Base-by-base conservation (phyloP, 1,140 invertebrate genomes). In the Ceratitis capitata region DNA sequence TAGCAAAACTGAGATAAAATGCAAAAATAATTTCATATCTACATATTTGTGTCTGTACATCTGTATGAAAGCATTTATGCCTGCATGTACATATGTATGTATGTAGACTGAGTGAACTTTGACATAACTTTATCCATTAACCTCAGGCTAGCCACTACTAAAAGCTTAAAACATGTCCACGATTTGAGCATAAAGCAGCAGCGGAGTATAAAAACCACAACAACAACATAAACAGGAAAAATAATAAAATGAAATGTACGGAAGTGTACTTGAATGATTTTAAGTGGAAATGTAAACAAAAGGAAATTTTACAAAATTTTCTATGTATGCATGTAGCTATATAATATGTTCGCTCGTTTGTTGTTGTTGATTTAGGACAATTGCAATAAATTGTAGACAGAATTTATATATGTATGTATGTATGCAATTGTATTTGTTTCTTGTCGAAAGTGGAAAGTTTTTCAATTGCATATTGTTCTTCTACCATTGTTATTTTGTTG, bases 241-340 rank as follows among this genome's bases (percentile, higher is more conserved):
- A n/a, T n/a, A n/a, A n/a, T n/a, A 64, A 64, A 64, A n/a, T 23
- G 3, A 23, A 23, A 64, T 39, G 39, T 16, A 45, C 42, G 39
- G 69, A 78, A 78, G 69, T 78, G 39, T 78, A 78, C 35, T 78
- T 78, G n/a, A 78, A 78, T 78, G 69, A 78, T 47, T 78, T 78
- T 78, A 78, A 78, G 69, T 78, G 69, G 69, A 78, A 78, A 78
- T 78, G 69, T 78, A 78, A 78, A 78, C 69, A 78, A 78, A 78
- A 78, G 69, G 69, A 78, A 78, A 35, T 78, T 78, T 78, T 45
- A 78, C 69, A 3, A 78, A 78, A 78, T 26, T 78, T 78, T 32
- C 3, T 78, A 9, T 45, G 3, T 78, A 35, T 23, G 16, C 45
- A 56, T 16, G 42, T 47, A 16, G n/a, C n/a, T 26, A 19, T 78